Evolutionary conservation across 2,888 invertebrate species (phyloP), one percentile per base, ranked within the genome.

Genomic region (Erebia epiphron): DNA sequence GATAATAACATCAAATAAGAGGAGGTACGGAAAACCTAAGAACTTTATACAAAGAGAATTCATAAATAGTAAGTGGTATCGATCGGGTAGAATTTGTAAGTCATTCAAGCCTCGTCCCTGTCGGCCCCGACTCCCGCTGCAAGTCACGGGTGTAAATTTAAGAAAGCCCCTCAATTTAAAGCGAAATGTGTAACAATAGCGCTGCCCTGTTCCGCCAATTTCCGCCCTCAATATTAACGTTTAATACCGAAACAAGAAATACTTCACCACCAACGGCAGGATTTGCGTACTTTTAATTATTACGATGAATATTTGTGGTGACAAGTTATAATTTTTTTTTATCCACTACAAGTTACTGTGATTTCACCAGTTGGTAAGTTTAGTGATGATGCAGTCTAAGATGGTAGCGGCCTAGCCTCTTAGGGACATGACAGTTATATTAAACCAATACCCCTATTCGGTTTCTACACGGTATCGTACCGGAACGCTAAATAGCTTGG

Each of bases 101-200:
- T 70, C 63, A 73, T 71, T 68, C 41, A 41, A 66, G 66, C 35
- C 67, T 76, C 78, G 79, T 81, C 83, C 86, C 82, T 83, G 82
- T 79, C 78, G 80, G 79, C 81, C 73, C 68, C 71, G 81, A 84
- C 87, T 83, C 84, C 80, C 81, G 80, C 79, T 86, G 90, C 90
- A 91, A 92, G 91, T 91, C 91, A 92, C 88, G 89, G 89, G 89
- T 90, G 91, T 89, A 90, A 92, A 92, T 92, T 91, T 88, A 91
- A 92, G 91, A 91, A 92, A 91, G 89, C 88, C 90, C 92, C 90
- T 86, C 90, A 91, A 91, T 92, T 93, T 91, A 90, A 92, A 91
- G 85, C 85, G 90, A 88, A 90, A 91, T 88, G 87, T 89, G 87
- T 91, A 91, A 91, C 92, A 92, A 91, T 90, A 86, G 90, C 87